Evolutionary conservation across 1,140 invertebrate species (phyloP).

Genomic region (Anthonomus grandis): DNA sequence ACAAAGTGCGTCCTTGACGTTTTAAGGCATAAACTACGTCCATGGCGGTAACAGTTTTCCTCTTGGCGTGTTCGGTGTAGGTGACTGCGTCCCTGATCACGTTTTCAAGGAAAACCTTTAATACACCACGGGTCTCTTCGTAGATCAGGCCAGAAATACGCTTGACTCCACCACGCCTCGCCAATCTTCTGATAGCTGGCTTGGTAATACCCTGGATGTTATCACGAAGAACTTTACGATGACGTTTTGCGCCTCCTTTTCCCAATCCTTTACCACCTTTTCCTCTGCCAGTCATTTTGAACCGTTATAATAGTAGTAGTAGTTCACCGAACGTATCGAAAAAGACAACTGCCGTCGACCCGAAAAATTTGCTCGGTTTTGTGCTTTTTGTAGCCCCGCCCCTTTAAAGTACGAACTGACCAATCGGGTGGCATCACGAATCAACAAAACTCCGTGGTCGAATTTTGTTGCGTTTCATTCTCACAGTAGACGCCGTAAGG

Average conservation of each 20-base stretch:
- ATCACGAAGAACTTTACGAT: constrained; percentile 65
- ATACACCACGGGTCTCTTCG: constrained; percentile 64
- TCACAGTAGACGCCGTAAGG: not conserved
- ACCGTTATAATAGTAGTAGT: too few relatives aligned
- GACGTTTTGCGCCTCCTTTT: constrained; percentile 67
- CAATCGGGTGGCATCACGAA: not conserved
- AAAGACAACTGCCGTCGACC: too few relatives aligned
- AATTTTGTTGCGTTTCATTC: not conserved
- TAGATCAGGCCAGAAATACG: constrained; percentile 74
- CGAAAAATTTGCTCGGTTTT: constrained; percentile 8
- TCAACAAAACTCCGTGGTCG: not conserved
- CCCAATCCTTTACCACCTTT: constrained; percentile 67
- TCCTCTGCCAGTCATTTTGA: constrained; percentile 64
- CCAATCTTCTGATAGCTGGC: constrained; percentile 60
- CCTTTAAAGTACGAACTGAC: not conserved
- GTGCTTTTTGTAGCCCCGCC: constrained; percentile 4
- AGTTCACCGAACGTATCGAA: too few relatives aligned
- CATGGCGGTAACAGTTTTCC: constrained; percentile 83
- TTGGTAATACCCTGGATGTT: constrained; percentile 59
- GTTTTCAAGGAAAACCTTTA: constrained; percentile 78
- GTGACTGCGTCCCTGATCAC: constrained; percentile 80
- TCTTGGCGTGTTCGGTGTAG: constrained; percentile 79
- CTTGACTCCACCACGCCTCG: constrained; percentile 66
- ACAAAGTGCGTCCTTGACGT: constrained; percentile 70
- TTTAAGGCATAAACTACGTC: constrained; percentile 85